These are phyloP conservation scores for Diloba caeruleocephala DNA, from an alignment of 2,888 invertebrate species.

Conservation along the genomic window DNA sequence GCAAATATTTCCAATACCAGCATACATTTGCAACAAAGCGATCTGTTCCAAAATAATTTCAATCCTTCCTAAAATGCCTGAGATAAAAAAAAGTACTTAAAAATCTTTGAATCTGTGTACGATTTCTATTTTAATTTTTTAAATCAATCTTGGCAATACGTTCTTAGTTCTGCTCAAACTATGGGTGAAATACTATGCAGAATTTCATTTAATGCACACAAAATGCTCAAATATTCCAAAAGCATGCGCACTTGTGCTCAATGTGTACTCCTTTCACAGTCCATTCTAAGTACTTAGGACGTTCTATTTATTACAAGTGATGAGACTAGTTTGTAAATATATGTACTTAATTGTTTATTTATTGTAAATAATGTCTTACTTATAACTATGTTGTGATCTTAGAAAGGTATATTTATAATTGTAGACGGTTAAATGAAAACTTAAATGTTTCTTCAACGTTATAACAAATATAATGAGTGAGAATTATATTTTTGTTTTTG, in stretches of 20 bases:
- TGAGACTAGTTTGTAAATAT: slow-evolving; percentile 79
- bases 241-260: slow-evolving; percentile 17
- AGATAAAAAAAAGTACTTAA: too few species aligned
- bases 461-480: slow-evolving; percentile 80
- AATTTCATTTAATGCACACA: not conserved
- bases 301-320: slow-evolving; percentile 63
- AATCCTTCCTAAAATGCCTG: too few species aligned
- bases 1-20: too few species aligned
- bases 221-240: slow-evolving; percentile 7
- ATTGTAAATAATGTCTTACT: slow-evolving; percentile 79
- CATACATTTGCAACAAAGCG: too few species aligned
- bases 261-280: slow-evolving; percentile 30
- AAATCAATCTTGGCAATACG: too few species aligned
- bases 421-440: slow-evolving; percentile 63
- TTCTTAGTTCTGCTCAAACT: too few species aligned
- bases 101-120: too few species aligned
- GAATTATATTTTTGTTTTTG: slow-evolving; percentile 61
- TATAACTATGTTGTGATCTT: slow-evolving; percentile 82
- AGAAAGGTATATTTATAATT: slow-evolving; percentile 72
- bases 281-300: slow-evolving; percentile 42
- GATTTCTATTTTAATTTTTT: too few species aligned
- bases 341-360: slow-evolving; percentile 73
- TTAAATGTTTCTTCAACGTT: slow-evolving; percentile 77
- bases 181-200: not conserved
- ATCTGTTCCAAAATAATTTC: too few species aligned